These are phyloP conservation scores for Rutilus rutilus DNA, from an alignment of 2,113 vertebrate species.

Conservation along the genomic window DNA sequence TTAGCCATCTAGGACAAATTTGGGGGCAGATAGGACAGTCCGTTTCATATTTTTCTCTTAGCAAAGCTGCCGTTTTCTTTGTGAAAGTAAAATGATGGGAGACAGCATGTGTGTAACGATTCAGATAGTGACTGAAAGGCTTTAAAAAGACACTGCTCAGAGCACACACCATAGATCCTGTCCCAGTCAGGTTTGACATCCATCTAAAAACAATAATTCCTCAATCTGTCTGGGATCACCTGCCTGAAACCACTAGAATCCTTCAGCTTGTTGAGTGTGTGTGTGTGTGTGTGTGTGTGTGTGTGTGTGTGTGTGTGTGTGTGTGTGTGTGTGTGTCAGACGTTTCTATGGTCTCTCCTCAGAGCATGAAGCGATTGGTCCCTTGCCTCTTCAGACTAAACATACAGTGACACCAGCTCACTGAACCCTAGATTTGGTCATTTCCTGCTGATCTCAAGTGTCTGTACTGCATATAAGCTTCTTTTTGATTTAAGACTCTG, in stretches of 20 bases:
- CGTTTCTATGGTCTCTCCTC: not conserved
- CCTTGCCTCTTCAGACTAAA: not conserved
- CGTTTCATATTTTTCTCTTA: not conserved
- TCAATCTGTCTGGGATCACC: not conserved
- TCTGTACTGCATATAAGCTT: not conserved
- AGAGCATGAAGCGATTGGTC: not conserved
- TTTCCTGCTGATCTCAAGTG: not conserved
- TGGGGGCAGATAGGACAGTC: not conserved
- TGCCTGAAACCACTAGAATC: constrained; percentile 6
- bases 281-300: not conserved
- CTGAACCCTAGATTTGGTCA: not conserved
- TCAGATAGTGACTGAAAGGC: constrained; percentile 48
- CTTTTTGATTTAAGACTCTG: not conserved
- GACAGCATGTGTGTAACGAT: constrained; percentile 54
- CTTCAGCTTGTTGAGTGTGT: not conserved
- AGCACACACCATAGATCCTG: constrained; percentile 18
- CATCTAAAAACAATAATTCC: not conserved
- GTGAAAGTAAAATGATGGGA: not conserved
- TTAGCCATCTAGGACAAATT: not conserved
- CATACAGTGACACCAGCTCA: not conserved
- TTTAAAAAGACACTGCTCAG: constrained; percentile 69
- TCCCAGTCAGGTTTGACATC: constrained; percentile 16
- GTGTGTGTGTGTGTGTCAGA: not conserved
- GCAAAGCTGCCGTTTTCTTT: not conserved
- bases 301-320: not conserved